These are phyloP conservation scores for Anabas testudineus DNA, from an alignment of 2,797 vertebrate genomes.

Conservation along the genomic window DNA sequence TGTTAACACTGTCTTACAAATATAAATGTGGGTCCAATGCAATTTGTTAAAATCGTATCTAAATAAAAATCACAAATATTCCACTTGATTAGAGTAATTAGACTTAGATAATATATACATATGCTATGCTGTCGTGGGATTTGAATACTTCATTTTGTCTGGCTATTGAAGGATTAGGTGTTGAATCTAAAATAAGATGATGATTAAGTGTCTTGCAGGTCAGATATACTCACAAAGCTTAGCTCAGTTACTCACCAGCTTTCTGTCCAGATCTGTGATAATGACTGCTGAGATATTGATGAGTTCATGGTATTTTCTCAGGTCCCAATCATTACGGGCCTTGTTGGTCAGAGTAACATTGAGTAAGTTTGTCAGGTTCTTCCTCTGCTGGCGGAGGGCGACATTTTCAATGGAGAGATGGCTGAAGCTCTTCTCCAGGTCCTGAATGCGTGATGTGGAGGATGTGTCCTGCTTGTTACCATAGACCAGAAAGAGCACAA, in stretches of 20 bases:
- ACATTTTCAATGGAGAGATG: slow-evolving; percentile 73
- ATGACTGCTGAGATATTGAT: slow-evolving; percentile 44
- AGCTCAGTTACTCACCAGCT: slow-evolving; percentile 58
- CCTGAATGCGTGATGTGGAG: slow-evolving; percentile 75
- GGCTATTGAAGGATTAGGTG: not conserved
- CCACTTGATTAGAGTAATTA: too few relatives aligned
- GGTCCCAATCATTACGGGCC: slow-evolving; percentile 59
- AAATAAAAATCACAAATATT: not conserved
- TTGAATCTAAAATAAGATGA: too few relatives aligned
- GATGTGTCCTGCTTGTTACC: slow-evolving; percentile 86
- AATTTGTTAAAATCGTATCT: slow-evolving; percentile 3
- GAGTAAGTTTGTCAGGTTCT: slow-evolving; percentile 84
- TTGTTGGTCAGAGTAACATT: slow-evolving; percentile 82
- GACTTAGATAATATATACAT: too few relatives aligned
- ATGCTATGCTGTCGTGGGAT: not conserved
- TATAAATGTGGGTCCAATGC: too few relatives aligned
- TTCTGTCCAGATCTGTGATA: not conserved
- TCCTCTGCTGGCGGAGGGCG: slow-evolving; percentile 63
- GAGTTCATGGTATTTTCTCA: not conserved
- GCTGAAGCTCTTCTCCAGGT: slow-evolving; percentile 81
- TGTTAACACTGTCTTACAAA: not conserved
- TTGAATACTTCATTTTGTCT: slow-evolving; percentile 2
- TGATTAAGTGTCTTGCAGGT: too few relatives aligned
- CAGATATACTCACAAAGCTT: not conserved
- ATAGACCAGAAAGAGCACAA: slow-evolving; percentile 96